phyloP scores from a whole-genome alignment of 2,888 invertebrate species.

The Selenia dentaria region DNA sequence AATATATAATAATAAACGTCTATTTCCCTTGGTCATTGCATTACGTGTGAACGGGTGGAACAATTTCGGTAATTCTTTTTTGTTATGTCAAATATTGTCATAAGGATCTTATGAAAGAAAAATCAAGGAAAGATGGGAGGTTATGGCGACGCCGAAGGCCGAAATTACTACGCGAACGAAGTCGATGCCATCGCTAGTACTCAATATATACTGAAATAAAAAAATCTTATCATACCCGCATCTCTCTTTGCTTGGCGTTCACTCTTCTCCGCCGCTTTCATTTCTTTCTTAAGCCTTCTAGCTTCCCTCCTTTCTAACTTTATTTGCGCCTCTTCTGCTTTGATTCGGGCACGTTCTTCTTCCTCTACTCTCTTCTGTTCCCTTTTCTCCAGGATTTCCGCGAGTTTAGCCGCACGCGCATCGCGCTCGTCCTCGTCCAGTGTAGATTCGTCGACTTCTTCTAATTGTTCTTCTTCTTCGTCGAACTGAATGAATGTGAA shows the following conservation, averaged over 20 bases:
- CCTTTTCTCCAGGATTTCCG: constrained; percentile 48
- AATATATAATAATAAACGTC: too few species aligned
- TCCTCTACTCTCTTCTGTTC: constrained; percentile 54
- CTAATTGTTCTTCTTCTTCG: constrained; percentile 60
- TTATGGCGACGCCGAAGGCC: too few species aligned
- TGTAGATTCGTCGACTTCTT: constrained; percentile 70
- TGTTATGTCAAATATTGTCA: too few species aligned
- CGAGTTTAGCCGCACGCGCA: constrained; percentile 53
- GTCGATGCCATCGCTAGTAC: too few species aligned
- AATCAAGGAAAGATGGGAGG: too few species aligned
- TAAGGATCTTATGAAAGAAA: too few species aligned
- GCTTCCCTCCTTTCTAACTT: constrained; percentile 65
- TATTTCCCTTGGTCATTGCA: too few species aligned
- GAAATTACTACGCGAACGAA: too few species aligned
- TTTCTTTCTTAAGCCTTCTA: constrained; percentile 61
- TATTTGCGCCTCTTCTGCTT: constrained; percentile 50
- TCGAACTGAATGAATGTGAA: constrained; percentile 44
- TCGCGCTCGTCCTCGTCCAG: constrained; percentile 71
- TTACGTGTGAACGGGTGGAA: too few species aligned
- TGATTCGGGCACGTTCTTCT: constrained; percentile 55
- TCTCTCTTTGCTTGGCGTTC: constrained; percentile 63
- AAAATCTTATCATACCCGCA: constrained; percentile 47
- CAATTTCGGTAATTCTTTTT: too few species aligned
- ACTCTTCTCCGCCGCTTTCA: constrained; percentile 52
- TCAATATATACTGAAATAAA: too few species aligned